Base-by-base conservation (phyloP, 2,888 invertebrate species). In the Icerya purchasi region DNA sequence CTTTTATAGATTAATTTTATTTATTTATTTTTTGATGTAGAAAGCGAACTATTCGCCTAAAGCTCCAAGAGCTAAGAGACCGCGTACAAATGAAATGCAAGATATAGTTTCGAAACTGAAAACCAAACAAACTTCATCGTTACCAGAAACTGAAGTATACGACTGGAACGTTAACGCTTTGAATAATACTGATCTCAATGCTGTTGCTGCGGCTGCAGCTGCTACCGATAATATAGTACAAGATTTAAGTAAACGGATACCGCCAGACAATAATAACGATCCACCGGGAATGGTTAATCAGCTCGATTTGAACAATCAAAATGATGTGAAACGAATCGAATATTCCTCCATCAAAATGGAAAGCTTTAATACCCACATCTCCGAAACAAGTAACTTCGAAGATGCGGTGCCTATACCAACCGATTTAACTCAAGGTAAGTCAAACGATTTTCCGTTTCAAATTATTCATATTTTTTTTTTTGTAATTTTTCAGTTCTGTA, bases 221-320 rank as follows among this genome's bases (percentile, higher is more conserved):
- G 55, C 25, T 36, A 21, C 55, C 14, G 57, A 65, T 59, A 61
- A 64, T 58, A 63, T 61, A 22, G 65, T 64, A 22, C 64, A 65
- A 61, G 65, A 65, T 58, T 53, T 65, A 58, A 65, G 64, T 59
- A 61, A 64, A 59, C 61, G 65, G 55, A 61, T 64, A 56, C 62
- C 60, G 49, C 54, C 60, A 23, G 57, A 61, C 50, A 61, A 60
- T 53, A 53, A 50, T 59, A 59, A 56, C 61, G 36, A 36, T 8
- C 36, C 36, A 8, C 36, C 36, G 5, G 36, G 36, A 8, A 36
- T 14, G 14, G 36, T 14, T 36, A 36, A 56, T 23, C 62, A 63
- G 61, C 61, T 54, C 22, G 63, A 63, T 14, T 50, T 63, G 49
- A 64, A 63, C 53, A 60, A 59, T 36, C 8, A 36, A 36, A 36